Base-by-base conservation (phyloP, 1,140 invertebrate species). In the Rhopalosiphum padi region DNA sequence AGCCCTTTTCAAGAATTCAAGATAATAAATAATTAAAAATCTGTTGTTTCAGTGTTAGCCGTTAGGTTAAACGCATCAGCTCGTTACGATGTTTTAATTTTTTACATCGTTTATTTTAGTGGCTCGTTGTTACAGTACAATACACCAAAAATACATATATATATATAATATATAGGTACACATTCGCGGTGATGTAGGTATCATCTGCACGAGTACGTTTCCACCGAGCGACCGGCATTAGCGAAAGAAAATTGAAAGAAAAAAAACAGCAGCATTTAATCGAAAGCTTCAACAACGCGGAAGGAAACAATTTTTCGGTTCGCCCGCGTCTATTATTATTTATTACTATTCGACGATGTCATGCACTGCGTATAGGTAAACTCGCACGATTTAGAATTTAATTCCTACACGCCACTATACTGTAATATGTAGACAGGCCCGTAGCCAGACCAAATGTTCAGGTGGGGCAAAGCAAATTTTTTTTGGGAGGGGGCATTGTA, bases 301-400 rank as follows among this genome's bases (percentile, higher is more conserved):
- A 85, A 85, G 41, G 41, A 85, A 85, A 85, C 83, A 41, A 41
- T 85, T 85, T 85, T 85, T 85, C 37, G 83, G 41, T 25, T 37
- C 83, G 83, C 25, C 37, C 83, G 83, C 83, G 23, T 85, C 83
- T 41, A 11, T 41, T 85, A 41, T 85, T 41, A 0, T 85, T 23
- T 85, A 41, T n/a, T 43, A 43, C 41, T 85, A 41, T 30, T 25
- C n/a, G 77, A 35, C 82, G 9, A 41, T 2, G 37, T 41, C 21
- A 37, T 23, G 35, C 35, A 21, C 37, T 30, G 35, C 77, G 21
- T 5, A 2, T 23, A 30, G 7, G 55, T 60, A 55, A 23, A 25
- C 83, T 22, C 30, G 1, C 22, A 37, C 83, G 83, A 85, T 85
- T 85, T 85, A 25, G 21, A 37, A 85, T 85, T 41, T 41, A 85